These are phyloP conservation scores for Lordiphosa clarofinis DNA, from an alignment of 1,140 invertebrate species.

Conservation along the genomic window DNA sequence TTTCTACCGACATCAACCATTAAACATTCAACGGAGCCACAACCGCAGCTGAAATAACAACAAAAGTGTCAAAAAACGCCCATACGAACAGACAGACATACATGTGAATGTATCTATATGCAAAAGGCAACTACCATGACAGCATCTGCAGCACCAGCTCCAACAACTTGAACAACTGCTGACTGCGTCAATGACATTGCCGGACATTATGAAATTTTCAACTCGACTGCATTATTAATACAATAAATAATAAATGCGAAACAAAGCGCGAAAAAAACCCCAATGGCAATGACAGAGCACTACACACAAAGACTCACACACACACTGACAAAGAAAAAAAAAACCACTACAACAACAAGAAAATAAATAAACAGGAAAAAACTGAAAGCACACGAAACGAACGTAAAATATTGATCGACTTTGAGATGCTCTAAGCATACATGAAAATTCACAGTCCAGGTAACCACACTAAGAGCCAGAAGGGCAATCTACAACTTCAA, in stretches of 20 bases:
- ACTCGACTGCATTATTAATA: conserved; percentile 61
- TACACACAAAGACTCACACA: not conserved
- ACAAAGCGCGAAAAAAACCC: conserved; percentile 26
- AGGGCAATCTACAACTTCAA: too few relatives aligned
- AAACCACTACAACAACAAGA: conserved; percentile 2
- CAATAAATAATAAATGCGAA: conserved; percentile 57
- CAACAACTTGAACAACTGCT: conserved; percentile 16
- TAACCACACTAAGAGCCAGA: too few relatives aligned
- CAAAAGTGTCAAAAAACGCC: conserved; percentile 30
- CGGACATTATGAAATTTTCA: conserved; percentile 63
- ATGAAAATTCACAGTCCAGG: not conserved
- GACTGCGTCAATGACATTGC: conserved; percentile 47
- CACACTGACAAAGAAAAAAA: conserved; percentile 1
- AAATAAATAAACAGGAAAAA: conserved; percentile 1
- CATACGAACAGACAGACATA: conserved; percentile 15
- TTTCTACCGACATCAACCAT: conserved; percentile 2
- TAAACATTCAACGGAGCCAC: conserved; percentile 20
- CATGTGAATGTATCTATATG: conserved; percentile 7
- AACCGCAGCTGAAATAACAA: conserved; percentile 34
- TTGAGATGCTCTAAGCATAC: not conserved
- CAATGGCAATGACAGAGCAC: conserved; percentile 9
- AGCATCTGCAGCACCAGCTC: conserved; percentile 9
- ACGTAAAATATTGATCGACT: not conserved
- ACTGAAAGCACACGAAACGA: not conserved
- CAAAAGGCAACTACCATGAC: conserved; percentile 1